Evolutionary conservation across 1,140 invertebrate species (phyloP).

Genomic region (Asobara japonica): DNA sequence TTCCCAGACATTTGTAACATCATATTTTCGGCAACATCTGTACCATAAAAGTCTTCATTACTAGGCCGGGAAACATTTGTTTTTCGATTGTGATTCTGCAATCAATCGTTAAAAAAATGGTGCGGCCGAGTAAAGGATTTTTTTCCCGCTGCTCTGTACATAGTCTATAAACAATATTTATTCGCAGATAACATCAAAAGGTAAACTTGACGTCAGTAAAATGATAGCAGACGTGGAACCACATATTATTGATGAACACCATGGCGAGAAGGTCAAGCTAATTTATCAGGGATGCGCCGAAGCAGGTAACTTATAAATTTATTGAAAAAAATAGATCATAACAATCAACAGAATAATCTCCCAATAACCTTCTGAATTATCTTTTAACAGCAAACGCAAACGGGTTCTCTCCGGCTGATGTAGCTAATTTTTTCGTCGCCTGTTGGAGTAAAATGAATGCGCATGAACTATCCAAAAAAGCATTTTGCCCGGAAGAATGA

Average conservation of each 20-base stretch:
- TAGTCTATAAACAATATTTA: too few species aligned
- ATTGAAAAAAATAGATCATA: not conserved
- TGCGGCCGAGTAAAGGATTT: too few species aligned
- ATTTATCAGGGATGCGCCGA: not conserved
- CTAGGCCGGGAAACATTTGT: too few species aligned
- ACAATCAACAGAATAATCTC: too few species aligned
- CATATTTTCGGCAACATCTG: too few species aligned
- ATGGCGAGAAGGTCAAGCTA: not conserved
- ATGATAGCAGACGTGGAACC: not conserved
- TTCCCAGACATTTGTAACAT: too few species aligned
- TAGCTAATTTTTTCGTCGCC: not conserved
- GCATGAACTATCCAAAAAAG: not conserved
- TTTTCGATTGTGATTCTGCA: too few species aligned
- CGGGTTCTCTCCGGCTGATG: not conserved
- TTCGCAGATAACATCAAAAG: not conserved
- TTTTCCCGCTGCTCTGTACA: too few species aligned
- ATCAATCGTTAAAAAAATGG: too few species aligned
- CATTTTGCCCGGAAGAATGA: not conserved
- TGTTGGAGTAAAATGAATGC: not conserved
- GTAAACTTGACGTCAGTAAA: not conserved
- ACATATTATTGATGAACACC: not conserved
- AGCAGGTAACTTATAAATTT: not conserved
- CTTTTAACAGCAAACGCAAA: not conserved
- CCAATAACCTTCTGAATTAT: not conserved
- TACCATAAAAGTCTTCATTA: too few species aligned